Conservation (phyloP, 2,113 vertebrate species). For the Bufo gargarizans region DNA sequence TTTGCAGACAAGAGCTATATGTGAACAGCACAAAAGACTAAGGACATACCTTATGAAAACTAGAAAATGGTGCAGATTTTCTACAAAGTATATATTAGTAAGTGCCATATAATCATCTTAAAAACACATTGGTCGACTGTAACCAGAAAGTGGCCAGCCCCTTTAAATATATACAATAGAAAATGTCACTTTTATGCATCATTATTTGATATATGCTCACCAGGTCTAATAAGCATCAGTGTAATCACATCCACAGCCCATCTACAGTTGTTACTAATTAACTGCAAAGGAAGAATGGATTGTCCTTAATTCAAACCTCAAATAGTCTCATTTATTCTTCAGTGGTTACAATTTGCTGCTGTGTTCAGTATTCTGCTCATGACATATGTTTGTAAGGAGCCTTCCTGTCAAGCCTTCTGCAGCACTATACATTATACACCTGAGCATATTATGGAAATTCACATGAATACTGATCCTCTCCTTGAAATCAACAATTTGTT, state of each 20-base stretch:
- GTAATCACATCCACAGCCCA: background rate
- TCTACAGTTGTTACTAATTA: slow-evolving; percentile 27
- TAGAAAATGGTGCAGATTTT: too few relatives aligned
- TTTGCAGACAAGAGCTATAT: too few relatives aligned
- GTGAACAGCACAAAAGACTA: too few relatives aligned
- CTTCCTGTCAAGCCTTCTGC: slow-evolving; percentile 31
- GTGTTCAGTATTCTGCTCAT: slow-evolving; percentile 16
- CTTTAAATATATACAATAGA: background rate
- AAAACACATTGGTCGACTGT: too few relatives aligned
- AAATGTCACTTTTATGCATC: background rate
- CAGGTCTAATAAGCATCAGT: background rate
- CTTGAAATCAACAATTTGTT: slow-evolving; percentile 47
- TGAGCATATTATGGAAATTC: slow-evolving; percentile 50
- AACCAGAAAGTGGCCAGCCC: too few relatives aligned
- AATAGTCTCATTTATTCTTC: slow-evolving; percentile 34
- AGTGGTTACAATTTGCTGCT: slow-evolving; percentile 20
- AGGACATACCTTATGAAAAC: too few relatives aligned
- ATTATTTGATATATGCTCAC: background rate
- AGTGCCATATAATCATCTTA: too few relatives aligned
- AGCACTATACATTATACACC: slow-evolving; percentile 36
- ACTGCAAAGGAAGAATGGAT: slow-evolving; percentile 6
- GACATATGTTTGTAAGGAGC: slow-evolving; percentile 18
- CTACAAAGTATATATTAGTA: too few relatives aligned
- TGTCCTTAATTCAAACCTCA: slow-evolving; percentile 10
- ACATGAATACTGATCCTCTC: slow-evolving; percentile 39